Base-by-base conservation (phyloP, 2,113 vertebrate genomes). In the Microcebus griseorufus region DNA sequence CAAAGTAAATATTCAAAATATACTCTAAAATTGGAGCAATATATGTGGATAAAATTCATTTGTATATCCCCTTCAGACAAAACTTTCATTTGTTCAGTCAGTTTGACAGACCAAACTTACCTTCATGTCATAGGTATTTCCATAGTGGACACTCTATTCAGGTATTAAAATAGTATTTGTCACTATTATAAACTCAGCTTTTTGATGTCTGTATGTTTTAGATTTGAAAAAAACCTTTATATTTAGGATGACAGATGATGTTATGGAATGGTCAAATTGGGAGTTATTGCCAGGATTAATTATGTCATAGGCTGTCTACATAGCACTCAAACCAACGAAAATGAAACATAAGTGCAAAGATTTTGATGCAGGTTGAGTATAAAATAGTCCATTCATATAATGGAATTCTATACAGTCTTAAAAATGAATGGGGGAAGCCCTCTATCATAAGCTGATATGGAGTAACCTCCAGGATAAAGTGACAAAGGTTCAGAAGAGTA, bases 1-100 rank as follows among this genome's bases (percentile, higher is more conserved):
- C 27, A 84, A 58, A 89, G 17, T 80, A 88, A 95, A 79, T 92
- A 92, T 83, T 92, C 32, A 95, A 67, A 64, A 73, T 72, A n/a
- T 20, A 37, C 27, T 75, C 2, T 9, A 53, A 89, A 82, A 22
- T 91, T 55, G 18, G 70, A 73, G 45, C 5, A 72, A 58, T 69
- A 2, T 86, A 18, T 78, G 5, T 51, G 69, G 13, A 65, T 32
- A 87, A 73, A 79, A 80, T 76, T 97, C 14, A 76, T 89, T 64
- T 67, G 6, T 75, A 42, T 79, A 20, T 76, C 0, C 60, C 12
- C 37, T 94, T 80, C 34, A 87, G 20, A 80, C 34, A 85, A 79
- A 81, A 6, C 9, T 92, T 91, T 64, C n/a, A 72, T 37, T 85
- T 73, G 37, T 79, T 86, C 37, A 86, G n/a, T 79, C 53, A 62